These are phyloP conservation scores for Cardiocondyla obscurior DNA, from an alignment of 1,140 invertebrate species.

Conservation along the genomic window DNA sequence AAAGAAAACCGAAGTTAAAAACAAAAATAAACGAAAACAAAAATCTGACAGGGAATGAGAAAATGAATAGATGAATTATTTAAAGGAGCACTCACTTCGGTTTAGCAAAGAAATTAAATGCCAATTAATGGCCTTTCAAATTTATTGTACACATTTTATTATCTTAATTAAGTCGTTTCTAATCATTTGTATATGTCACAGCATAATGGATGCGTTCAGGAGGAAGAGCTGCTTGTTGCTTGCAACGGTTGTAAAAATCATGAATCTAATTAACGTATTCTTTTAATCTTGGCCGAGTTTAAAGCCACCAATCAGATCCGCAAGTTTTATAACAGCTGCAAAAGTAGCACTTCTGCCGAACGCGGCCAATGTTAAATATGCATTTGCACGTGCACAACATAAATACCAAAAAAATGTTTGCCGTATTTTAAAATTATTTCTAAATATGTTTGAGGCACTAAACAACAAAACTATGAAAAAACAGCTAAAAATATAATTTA, in stretches of 20 bases:
- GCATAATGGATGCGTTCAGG: neutral
- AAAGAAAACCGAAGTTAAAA: slow-evolving; percentile 10
- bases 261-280: too few species aligned
- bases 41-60: neutral
- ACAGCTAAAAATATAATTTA: neutral
- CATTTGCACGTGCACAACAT: too few species aligned
- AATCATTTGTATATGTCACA: neutral
- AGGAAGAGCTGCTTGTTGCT: too few species aligned
- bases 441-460: too few species aligned
- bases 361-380: too few species aligned
- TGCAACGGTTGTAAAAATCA: too few species aligned
- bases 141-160: neutral
- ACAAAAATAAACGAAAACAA: neutral
- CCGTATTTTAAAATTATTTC: too few species aligned
- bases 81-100: neutral
- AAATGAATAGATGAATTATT: neutral
- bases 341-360: too few species aligned
- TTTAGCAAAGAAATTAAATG: neutral
- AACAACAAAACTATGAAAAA: neutral
- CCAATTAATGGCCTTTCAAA: neutral
- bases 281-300: too few species aligned
- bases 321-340: too few species aligned
- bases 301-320: too few species aligned
- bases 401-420: too few species aligned
- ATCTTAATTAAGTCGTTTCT: neutral